Conservation (phyloP, 2,113 vertebrate species). For the Etheostoma cragini region DNA sequence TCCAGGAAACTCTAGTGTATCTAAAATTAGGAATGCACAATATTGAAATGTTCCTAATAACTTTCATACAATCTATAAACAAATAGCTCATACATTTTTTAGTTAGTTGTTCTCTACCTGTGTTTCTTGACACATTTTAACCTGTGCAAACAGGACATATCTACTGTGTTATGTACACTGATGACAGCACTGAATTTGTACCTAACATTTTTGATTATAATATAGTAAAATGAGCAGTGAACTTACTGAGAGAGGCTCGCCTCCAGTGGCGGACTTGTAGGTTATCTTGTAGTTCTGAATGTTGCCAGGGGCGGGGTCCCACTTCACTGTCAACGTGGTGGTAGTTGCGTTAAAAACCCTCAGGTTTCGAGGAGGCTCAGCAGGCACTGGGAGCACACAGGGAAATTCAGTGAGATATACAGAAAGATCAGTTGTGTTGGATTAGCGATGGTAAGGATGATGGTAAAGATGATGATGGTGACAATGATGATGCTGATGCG, state of each 20-base stretch:
- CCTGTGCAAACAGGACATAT: background rate
- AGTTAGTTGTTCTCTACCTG: background rate
- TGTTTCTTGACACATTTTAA: background rate
- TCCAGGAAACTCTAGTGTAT: background rate
- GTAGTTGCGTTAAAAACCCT: conserved; percentile 93
- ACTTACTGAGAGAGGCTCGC: conserved; percentile 86
- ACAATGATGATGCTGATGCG: conserved; percentile 20
- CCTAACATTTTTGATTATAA: background rate
- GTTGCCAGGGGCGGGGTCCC: conserved; percentile 91
- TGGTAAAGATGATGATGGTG: conserved; percentile 4
- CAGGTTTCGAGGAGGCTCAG: conserved; percentile 90
- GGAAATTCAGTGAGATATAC: conserved; percentile 19
- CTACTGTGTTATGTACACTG: background rate
- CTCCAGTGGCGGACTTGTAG: conserved; percentile 85
- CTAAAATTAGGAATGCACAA: too few relatives aligned
- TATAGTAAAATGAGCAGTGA: background rate
- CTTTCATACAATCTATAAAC: too few relatives aligned
- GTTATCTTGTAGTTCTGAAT: conserved; percentile 91
- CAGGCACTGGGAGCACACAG: conserved; percentile 82
- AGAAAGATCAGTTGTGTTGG: background rate
- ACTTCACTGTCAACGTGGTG: conserved; percentile 89
- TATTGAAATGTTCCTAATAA: too few relatives aligned
- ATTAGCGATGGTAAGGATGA: background rate
- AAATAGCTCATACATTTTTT: background rate
- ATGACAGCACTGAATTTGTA: background rate